Evolutionary conservation across 37 sponge, comb jelly and placozoan species (phyloP).

Genomic region (Diacarnus erythraeanus): DNA sequence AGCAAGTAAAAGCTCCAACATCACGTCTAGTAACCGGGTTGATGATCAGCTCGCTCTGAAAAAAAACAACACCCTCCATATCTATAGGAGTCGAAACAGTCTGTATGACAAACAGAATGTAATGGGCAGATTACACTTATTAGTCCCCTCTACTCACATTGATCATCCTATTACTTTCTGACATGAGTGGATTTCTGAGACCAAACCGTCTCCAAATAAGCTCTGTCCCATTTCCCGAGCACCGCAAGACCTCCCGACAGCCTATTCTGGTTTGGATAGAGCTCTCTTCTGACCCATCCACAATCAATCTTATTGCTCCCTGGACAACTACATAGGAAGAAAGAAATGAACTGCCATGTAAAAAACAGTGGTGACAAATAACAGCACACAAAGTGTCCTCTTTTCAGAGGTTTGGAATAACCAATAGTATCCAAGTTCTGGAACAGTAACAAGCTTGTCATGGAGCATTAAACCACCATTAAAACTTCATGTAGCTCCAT

Average conservation of each 20-base stretch:
- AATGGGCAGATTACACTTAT: background rate
- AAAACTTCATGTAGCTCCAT: no score
- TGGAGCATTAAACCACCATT: no score
- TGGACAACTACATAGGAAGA: no score
- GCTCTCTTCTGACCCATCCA: no score
- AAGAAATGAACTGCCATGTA: no score
- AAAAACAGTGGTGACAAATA: no score
- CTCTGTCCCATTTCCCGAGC: background rate
- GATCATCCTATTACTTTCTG: background rate
- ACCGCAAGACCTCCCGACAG: background rate
- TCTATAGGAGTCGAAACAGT: background rate
- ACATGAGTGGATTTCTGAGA: background rate
- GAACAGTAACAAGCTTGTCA: no score
- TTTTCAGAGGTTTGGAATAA: no score
- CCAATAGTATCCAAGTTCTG: no score
- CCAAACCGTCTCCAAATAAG: background rate
- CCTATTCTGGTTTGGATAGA: background rate
- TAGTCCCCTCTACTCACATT: background rate
- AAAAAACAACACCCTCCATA: background rate
- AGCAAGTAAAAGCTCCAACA: constrained; percentile 1
- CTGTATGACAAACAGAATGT: background rate
- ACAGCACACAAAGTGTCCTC: no score
- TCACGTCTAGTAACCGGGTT: background rate
- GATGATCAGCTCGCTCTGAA: background rate
- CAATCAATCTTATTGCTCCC: no score